phyloP scores from a whole-genome alignment of 2,888 invertebrate genomes.

The Macrosoma leucophasiata region DNA sequence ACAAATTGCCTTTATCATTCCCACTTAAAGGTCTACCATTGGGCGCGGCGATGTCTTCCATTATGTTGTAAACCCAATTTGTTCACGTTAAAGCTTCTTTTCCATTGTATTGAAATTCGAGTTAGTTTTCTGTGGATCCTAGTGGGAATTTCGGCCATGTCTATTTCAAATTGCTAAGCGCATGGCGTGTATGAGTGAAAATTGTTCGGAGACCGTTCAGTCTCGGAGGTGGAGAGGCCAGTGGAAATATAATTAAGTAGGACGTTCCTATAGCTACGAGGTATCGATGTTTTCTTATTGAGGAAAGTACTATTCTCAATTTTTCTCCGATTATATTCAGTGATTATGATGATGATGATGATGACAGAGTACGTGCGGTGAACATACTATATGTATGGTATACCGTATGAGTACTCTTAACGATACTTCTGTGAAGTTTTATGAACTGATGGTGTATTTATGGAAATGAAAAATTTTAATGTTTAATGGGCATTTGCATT shows the following conservation, averaged over 20 bases:
- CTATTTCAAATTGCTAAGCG: slow-evolving; percentile 24
- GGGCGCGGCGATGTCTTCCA: slow-evolving; percentile 17
- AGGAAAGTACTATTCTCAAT: too few species aligned
- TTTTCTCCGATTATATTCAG: too few species aligned
- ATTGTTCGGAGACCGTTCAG: slow-evolving; percentile 24
- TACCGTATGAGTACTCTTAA: too few species aligned
- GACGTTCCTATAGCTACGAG: too few species aligned
- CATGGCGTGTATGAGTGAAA: slow-evolving; percentile 23
- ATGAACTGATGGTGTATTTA: too few species aligned
- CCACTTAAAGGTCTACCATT: slow-evolving; percentile 23
- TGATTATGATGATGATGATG: too few species aligned
- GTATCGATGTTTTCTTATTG: too few species aligned
- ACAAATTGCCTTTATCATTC: slow-evolving; percentile 30
- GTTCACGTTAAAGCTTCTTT: not conserved
- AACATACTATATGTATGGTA: too few species aligned
- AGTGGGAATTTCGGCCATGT: slow-evolving; percentile 21
- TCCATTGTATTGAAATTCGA: not conserved
- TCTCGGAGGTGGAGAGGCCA: slow-evolving; percentile 25
- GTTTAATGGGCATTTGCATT: too few species aligned
- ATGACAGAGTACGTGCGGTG: too few species aligned
- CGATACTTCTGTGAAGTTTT: too few species aligned
- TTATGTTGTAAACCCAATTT: not conserved
- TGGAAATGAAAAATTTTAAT: too few species aligned
- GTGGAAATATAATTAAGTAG: slow-evolving; percentile 28
- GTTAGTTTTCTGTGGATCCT: slow-evolving; percentile 7